A percentile compares a stretch with the other conserved stretches of the same genome.
Conservation (phyloP, 2,888 invertebrate genomes). For the Deilephila porcellus region DNA sequence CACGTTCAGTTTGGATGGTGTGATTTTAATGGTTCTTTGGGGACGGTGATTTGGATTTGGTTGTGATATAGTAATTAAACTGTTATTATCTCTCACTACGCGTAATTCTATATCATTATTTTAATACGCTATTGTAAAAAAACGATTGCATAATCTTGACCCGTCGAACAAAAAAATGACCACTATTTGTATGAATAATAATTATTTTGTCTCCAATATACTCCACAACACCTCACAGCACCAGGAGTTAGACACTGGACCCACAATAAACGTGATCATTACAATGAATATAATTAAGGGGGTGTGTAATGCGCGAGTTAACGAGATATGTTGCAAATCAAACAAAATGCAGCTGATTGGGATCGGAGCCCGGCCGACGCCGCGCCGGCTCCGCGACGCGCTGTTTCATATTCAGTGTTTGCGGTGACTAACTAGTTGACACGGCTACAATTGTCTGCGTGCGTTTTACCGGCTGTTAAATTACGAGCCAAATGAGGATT, state of each 20-base stretch:
- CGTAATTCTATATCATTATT: too few species aligned
- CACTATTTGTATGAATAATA: too few species aligned
- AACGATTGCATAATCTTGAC: too few species aligned
- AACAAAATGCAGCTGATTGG: constrained; percentile 67
- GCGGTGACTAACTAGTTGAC: constrained; percentile 66
- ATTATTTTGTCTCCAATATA: neutral
- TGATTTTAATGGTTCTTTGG: neutral
- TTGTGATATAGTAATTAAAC: too few species aligned
- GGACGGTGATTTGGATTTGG: too few species aligned
- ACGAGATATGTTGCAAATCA: constrained; percentile 61
- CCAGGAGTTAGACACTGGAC: neutral
- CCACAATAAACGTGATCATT: neutral
- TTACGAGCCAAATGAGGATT: constrained; percentile 31
- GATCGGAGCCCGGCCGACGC: constrained; percentile 40
- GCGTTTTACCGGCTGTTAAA: constrained; percentile 28
- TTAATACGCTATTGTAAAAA: too few species aligned
- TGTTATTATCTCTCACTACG: too few species aligned
- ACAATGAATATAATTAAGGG: constrained; percentile 24
- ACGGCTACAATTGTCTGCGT: constrained; percentile 28
- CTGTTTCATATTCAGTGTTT: constrained; percentile 60
- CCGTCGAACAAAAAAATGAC: too few species aligned
- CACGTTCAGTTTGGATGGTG: neutral
- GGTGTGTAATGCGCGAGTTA: constrained; percentile 38
- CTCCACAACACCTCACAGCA: neutral
- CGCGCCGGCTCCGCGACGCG: constrained; percentile 7